Evolutionary conservation across 2,113 vertebrate species (phyloP), one percentile per base, ranked within the genome.

Genomic region (Chaetops frenatus): DNA sequence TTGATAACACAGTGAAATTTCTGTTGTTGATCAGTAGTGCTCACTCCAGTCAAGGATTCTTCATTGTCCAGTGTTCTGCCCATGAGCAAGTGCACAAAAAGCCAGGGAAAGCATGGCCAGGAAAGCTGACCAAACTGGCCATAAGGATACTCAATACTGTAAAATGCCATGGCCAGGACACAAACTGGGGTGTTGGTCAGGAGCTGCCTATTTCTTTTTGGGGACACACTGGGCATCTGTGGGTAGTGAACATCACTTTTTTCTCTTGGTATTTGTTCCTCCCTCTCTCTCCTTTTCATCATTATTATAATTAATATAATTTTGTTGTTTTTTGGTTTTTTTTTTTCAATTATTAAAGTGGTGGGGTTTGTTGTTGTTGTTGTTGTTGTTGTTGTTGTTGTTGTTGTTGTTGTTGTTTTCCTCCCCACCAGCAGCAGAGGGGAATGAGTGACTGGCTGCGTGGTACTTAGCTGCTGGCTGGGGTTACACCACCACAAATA

Each of bases 151-250:
- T 54, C n/a, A 24, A 27, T 22, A 18, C 5, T 9, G 10, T 0
- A 17, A 7, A 44, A 58, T 67, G n/a, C 10, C 16, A 29, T 60
- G 12, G 1, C 7, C 38, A 61, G 9, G 17, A 38, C 8, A 25
- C 15, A 40, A 76, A 54, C 11, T 35, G 24, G 3, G 2, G 2
- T 40, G 11, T 10, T 54, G 40, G 4, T 11, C 25, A 23, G 14
- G 15, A 47, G 2, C 11, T 60, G n/a, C 23, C 24, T 24, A 2
- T 53, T 67, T 67, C n/a, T 89, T 5, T 27, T 7, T 25, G 20
- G 14, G 17, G 4, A 21, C 6, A 10, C 5, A 3, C 16, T 22
- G 20, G 21, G 18, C 24, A 31, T 60, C 0, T 15, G 14, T 2
- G 11, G 20, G 2, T 54, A 5, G 3, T 31, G 21, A 35, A 40